Evolutionary conservation across 2,113 vertebrate genomes (phyloP), one percentile per base, ranked within the genome.

Genomic region (Ptilorrhoa leucosticta): DNA sequence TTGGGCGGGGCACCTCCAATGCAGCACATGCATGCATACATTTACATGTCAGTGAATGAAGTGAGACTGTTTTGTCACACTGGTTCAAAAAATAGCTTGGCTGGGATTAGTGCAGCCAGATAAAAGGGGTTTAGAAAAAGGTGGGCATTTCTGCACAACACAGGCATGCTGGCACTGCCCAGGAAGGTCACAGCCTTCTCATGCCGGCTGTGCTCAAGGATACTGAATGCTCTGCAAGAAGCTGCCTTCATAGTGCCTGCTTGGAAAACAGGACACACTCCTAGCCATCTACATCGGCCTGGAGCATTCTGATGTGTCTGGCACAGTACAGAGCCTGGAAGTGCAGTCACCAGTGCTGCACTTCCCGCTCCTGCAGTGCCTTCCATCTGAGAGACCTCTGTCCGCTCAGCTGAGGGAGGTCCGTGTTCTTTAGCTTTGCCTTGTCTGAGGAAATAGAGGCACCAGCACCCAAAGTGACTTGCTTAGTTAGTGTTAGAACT

Each of bases 1-100:
- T 61, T 26, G 45, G 30, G 54, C 0, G 5, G 40, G 31, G 48
- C 0, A 0, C 30, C 50, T 78, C 51, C 45, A 31, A 0, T 4
- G 26, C n/a, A 66, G 70, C 42, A 39, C 33, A 11, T 9, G 19
- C 26, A 31, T 0, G 31, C 6, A 2, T 19, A 33, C 11, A 7
- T 60, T 66, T 56, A 63, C 26, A 5, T 2, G 44, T 9, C 75
- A 53, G 45, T 7, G 35, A 65, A 70, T 27, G 30, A 61, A 68
- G 24, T 9, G 50, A n/a, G 65, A 24, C 21, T 56, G 28, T 19
- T 63, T 37, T 31, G 44, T 64, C 54, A 15, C 13, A 40, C 10
- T 20, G 13, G 11, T 19, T 93, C 35, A 31, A 71, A 76, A 91
- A 68, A 40, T 4, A 84, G 30, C 35, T 58, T 51, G 51, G 20